Evolutionary conservation across 2,888 invertebrate species (phyloP).

Genomic region (Nymphalis urticae): DNA sequence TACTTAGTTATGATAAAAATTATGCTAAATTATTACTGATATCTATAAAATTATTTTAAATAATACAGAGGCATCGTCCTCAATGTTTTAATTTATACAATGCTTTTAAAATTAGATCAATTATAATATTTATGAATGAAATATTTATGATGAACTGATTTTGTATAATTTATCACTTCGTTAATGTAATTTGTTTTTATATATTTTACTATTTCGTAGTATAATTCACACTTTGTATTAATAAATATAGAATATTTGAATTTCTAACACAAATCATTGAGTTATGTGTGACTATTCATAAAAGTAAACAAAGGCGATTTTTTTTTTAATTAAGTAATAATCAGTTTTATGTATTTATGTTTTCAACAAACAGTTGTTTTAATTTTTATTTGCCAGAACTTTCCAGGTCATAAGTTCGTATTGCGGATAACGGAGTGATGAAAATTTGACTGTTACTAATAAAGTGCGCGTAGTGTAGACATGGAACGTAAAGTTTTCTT

Average conservation of each 20-base stretch:
- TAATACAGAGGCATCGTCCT: background rate
- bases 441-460: slow-evolving; percentile 30
- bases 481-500: slow-evolving; percentile 57
- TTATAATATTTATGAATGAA: slow-evolving; percentile 28
- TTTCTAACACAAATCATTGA: background rate
- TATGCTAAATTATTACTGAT: background rate
- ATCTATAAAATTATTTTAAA: background rate
- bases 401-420: slow-evolving; percentile 12
- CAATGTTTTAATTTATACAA: background rate
- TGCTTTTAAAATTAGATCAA: slow-evolving; percentile 29
- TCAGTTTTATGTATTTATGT: background rate
- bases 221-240: background rate
- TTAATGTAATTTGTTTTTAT: background rate
- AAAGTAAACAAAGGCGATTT: background rate
- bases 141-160: background rate
- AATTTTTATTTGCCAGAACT: background rate
- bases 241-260: background rate
- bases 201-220: background rate
- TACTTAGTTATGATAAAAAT: background rate
- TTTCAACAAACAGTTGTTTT: background rate
- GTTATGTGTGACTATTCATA: background rate
- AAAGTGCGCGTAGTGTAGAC: slow-evolving; percentile 41
- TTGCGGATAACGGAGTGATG: slow-evolving; percentile 33
- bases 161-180: slow-evolving; percentile 19
- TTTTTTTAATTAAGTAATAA: background rate